Percentiles rank a stretch among this genome's conserved stretches.
Conservation (phyloP, 2,113 vertebrate genomes). For the Pluvialis apricaria region DNA sequence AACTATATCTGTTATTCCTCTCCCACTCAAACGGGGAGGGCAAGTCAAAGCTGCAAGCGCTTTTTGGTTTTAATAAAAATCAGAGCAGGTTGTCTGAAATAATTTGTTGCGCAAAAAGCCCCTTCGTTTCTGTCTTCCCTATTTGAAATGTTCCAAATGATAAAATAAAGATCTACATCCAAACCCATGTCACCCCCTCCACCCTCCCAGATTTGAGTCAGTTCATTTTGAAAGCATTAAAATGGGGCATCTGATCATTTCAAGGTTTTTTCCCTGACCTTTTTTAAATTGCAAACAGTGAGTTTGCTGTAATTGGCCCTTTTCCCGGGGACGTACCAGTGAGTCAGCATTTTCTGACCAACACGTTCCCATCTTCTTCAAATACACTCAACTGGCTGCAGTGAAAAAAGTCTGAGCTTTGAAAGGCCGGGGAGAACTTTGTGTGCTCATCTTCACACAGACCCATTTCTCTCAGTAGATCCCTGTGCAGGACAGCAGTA, state of each 20-base stretch:
- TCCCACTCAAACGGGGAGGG: background rate
- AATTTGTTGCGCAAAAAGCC: background rate
- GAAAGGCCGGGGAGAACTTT: background rate
- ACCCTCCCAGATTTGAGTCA: background rate
- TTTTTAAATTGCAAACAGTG: background rate
- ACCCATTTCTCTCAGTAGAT: background rate
- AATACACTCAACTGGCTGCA: background rate
- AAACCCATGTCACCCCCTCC: background rate
- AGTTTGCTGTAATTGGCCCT: background rate
- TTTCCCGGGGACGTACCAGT: background rate
- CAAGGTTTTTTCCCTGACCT: background rate
- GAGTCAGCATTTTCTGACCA: constrained; percentile 35
- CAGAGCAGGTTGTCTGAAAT: background rate
- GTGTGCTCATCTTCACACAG: background rate
- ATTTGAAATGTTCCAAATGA: background rate
- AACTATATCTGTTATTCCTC: background rate
- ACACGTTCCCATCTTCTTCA: background rate
- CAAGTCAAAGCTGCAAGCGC: background rate
- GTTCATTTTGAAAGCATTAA: background rate
- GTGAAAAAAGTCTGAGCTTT: background rate
- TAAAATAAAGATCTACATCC: background rate
- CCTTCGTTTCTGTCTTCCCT: background rate
- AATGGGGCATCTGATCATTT: background rate
- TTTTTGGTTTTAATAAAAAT: background rate
- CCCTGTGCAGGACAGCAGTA: background rate